Percentiles rank a stretch among this genome's conserved stretches.
These are phyloP conservation scores for Drosophila monieri DNA, from an alignment of 2,888 invertebrate genomes.

Conservation along the genomic window DNA sequence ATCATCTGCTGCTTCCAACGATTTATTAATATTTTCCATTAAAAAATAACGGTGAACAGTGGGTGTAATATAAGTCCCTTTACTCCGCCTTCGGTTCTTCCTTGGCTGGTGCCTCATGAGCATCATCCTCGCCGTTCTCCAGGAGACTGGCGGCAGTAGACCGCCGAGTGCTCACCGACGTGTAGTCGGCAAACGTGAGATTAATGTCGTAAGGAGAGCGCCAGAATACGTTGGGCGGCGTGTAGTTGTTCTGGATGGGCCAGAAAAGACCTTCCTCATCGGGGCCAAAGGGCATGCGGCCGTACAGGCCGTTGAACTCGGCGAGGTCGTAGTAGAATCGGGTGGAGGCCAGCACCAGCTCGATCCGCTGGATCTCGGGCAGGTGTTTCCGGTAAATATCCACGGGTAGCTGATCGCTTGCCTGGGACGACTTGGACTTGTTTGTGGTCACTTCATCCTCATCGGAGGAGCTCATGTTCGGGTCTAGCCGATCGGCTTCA, in stretches of 20 bases:
- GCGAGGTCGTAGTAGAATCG: conserved; percentile 70
- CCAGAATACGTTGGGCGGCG: conserved; percentile 71
- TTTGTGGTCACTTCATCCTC: background rate
- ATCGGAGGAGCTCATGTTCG: background rate
- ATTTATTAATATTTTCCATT: background rate
- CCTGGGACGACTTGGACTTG: background rate
- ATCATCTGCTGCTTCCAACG: background rate
- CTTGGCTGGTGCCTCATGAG: background rate
- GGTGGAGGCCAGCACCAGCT: conserved; percentile 68
- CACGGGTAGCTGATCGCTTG: conserved; percentile 23
- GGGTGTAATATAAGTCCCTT: background rate
- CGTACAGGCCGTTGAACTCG: conserved; percentile 61
- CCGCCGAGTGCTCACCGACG: conserved; percentile 24
- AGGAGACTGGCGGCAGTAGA: background rate
- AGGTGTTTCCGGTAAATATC: conserved; percentile 60
- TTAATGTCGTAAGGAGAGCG: conserved; percentile 80
- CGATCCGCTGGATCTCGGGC: conserved; percentile 79
- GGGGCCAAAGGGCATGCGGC: conserved; percentile 46
- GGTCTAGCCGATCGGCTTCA: conserved; percentile 4
- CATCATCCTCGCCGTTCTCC: background rate
- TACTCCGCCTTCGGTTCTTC: conserved; percentile 2
- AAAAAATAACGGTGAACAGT: background rate
- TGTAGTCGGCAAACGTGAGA: conserved; percentile 75
- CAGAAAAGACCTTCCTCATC: conserved; percentile 76
- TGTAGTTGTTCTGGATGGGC: conserved; percentile 77